A percentile compares a stretch with the other conserved stretches of the same genome.
Evolutionary conservation across 2,888 invertebrate species (phyloP).

Genomic region (Eupithecia inturbata): DNA sequence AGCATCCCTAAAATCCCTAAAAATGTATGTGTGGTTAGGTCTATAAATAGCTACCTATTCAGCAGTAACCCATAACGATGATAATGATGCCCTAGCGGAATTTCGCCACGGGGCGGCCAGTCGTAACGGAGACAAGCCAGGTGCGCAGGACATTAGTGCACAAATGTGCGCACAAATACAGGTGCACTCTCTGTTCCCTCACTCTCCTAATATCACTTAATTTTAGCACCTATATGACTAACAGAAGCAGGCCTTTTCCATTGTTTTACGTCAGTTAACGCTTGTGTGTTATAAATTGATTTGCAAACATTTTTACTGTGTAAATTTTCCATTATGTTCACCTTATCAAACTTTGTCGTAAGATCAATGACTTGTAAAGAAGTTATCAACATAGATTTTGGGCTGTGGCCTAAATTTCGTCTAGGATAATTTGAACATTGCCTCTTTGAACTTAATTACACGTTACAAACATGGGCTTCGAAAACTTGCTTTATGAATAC

Average conservation of each 20-base stretch:
- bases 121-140: too few relatives aligned
- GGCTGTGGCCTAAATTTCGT: neutral
- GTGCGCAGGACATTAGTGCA: too few relatives aligned
- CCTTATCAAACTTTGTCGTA: neutral
- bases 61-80: too few relatives aligned
- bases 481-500: neutral
- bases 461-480: neutral
- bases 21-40: too few relatives aligned
- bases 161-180: too few relatives aligned
- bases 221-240: neutral
- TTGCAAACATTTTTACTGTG: neutral
- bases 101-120: too few relatives aligned
- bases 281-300: neutral
- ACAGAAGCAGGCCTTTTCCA: slow-evolving; percentile 1
- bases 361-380: slow-evolving; percentile 2
- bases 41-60: too few relatives aligned
- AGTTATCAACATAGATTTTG: neutral
- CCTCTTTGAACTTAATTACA: neutral
- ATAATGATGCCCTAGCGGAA: too few relatives aligned
- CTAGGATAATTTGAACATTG: neutral
- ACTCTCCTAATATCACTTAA: neutral
- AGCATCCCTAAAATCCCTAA: too few relatives aligned
- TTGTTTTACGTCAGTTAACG: slow-evolving; percentile 8
- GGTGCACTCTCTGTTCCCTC: too few relatives aligned
- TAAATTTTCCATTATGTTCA: slow-evolving; percentile 3